Evolutionary conservation across 2,888 invertebrate genomes (phyloP), one percentile per base, ranked within the genome.

Genomic region (Calephelis perditalis): DNA sequence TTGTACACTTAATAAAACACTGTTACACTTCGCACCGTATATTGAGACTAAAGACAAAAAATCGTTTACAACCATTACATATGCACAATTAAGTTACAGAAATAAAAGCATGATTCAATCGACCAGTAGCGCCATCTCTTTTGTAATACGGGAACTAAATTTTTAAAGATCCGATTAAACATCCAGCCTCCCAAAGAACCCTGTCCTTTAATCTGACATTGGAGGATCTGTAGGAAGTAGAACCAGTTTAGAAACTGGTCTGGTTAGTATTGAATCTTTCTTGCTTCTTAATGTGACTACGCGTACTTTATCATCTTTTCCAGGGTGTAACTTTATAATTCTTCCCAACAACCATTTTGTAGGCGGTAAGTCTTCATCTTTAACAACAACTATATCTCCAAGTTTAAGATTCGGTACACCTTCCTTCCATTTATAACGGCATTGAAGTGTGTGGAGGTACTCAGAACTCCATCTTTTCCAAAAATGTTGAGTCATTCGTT

Each of bases 301-400:
- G 15, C 62, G 55, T 26, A 56, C 56, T 10, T 56, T 5, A n/a
- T 49, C 36, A 10, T 62, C 62, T 6, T 7, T 6, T 8, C 67
- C 65, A 15, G 66, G 61, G 49, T 67, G 68, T 49, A 60, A 62
- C 8, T 60, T 12, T 44, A 62, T 45, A 3, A 68, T 49, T 58
- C 44, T 57, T 52, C 67, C 66, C 7, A 61, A 61, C 3, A 66
- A 55, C 67, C 68, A 67, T 44, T 61, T 62, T 40, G 62, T 60
- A 12, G 69, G 68, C 46, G 67, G 67, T 12, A 68, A 59, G 49
- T 61, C 46, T 2, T 66, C 64, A 15, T 70, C 67, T 26, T 60
- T 64, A 8, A 67, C 44, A 43, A 69, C 43, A 54, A 67, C 65
- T 7, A 70, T 57, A 56, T 68, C 65, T 44, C 62, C 65, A 11